Base-by-base conservation (phyloP, 2,113 vertebrate species). In the Passer montanus region DNA sequence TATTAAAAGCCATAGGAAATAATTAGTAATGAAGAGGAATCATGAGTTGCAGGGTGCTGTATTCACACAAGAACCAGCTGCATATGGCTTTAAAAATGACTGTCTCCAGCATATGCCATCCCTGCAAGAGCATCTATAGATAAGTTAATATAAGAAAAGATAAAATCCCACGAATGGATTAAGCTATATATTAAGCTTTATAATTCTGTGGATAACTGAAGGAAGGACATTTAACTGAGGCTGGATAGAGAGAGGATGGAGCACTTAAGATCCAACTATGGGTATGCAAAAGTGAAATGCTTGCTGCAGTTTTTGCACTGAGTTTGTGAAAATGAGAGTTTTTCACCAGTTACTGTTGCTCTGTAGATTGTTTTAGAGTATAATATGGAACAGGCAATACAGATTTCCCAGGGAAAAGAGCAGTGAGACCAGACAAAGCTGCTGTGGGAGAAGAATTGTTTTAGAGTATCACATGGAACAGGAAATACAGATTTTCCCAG, bases 1-100 rank as follows among this genome's bases (percentile, higher is more conserved):
- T 85, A 94, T 92, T 91, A 91, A 95, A 96, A 96, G 84, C 89
- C 79, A 62, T 90, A 96, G 85, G 90, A 94, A 97, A 94, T 95
- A 91, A 97, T 97, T 94, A 90, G 77, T 90, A 86, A 84, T 96
- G 91, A 80, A 47, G 70, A 85, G 74, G 76, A 92, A 94, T 93
- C 88, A 93, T 44, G 82, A 76, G 84, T 66, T 73, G 89, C 66
- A 39, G 59, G 27, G 67, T 84, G 76, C 85, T 92, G 90, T 66
- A 43, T 96, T 96, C 94, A 94, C 68, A 95, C 41, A 39, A 75
- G 80, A 64, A 73, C 55, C 86, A 95, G 63, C 76, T 93, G 87
- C 66, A 84, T 27, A 60, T 18, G 80, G 41, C 46, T 89, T 50
- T 67, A 73, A 92, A 92, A 95, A 89, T 74, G 22, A 74, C 62